Percentiles rank a stretch among this genome's conserved stretches.
These are phyloP conservation scores for Sycophaga agraensis DNA, from an alignment of 1,140 invertebrate species.

Conservation along the genomic window DNA sequence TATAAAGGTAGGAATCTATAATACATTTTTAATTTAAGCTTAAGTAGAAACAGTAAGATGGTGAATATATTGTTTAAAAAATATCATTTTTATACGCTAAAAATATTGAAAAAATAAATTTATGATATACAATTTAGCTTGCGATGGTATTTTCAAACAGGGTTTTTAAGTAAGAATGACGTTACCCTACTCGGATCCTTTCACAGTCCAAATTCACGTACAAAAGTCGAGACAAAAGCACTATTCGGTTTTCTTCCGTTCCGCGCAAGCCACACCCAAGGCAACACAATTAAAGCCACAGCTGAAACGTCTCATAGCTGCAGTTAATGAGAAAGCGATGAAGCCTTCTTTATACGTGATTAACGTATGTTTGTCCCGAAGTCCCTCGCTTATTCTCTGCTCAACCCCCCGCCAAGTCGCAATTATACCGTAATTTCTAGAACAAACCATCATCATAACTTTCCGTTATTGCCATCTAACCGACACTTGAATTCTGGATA, in stretches of 20 bases:
- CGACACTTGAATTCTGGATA: neutral
- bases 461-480: conserved; percentile 28
- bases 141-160: no score
- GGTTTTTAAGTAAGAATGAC: no score
- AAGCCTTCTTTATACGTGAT: conserved; percentile 2
- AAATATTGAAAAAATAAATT: no score
- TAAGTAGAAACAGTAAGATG: no score
- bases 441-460: conserved; percentile 30
- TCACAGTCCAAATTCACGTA: no score
- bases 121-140: no score
- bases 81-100: no score
- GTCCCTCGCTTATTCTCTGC: neutral
- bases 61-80: no score
- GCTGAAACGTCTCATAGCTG: conserved; percentile 1
- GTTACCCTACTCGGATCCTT: no score
- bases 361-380: conserved; percentile 5
- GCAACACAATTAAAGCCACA: neutral
- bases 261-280: neutral
- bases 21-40: no score
- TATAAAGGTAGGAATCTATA: conserved; percentile 60
- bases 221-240: no score
- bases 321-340: conserved; percentile 10
- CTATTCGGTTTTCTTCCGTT: conserved; percentile 3
- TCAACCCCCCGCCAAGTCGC: conserved; percentile 4
- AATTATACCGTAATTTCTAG: conserved; percentile 45